Conservation (phyloP, 2,888 invertebrate species). For the Euplagia quadripunctaria region DNA sequence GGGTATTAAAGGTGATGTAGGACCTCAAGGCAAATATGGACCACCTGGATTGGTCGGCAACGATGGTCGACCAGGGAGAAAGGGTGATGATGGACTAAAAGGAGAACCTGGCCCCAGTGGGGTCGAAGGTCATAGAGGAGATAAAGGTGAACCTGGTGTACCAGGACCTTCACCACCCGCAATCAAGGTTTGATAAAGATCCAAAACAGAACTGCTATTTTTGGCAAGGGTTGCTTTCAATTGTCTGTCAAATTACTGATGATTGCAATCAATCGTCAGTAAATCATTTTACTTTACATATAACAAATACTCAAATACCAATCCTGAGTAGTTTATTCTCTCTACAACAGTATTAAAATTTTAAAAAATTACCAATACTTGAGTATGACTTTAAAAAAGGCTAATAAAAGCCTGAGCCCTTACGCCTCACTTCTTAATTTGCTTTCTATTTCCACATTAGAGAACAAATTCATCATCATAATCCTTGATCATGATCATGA, state of each 20-base stretch:
- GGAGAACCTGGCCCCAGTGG: conserved; percentile 20
- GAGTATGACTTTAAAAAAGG: background rate
- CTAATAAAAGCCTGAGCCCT: background rate
- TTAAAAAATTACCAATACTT: background rate
- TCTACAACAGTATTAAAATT: too few species aligned
- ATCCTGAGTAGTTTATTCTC: too few species aligned
- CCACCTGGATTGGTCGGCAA: conserved; percentile 38
- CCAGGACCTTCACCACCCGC: conserved; percentile 18
- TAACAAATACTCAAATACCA: too few species aligned
- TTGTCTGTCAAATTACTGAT: background rate
- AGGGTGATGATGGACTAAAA: conserved; percentile 58
- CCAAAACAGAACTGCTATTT: background rate
- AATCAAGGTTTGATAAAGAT: conserved; percentile 16
- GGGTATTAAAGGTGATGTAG: conserved; percentile 56
- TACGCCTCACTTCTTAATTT: background rate
- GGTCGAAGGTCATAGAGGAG: conserved; percentile 27
- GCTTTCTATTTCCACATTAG: background rate
- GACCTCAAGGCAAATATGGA: conserved; percentile 29
- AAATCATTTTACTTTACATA: too few species aligned
- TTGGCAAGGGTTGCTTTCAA: conserved; percentile 1
- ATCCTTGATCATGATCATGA: background rate
- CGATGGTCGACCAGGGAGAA: conserved; percentile 7
- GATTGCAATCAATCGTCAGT: too few species aligned
- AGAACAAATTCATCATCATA: background rate
- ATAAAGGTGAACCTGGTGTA: conserved; percentile 42